Percentiles rank a stretch among this genome's conserved stretches.
Evolutionary conservation across 2,113 vertebrate species (phyloP).

Genomic region (Brachyhypopomus occidentalis): DNA sequence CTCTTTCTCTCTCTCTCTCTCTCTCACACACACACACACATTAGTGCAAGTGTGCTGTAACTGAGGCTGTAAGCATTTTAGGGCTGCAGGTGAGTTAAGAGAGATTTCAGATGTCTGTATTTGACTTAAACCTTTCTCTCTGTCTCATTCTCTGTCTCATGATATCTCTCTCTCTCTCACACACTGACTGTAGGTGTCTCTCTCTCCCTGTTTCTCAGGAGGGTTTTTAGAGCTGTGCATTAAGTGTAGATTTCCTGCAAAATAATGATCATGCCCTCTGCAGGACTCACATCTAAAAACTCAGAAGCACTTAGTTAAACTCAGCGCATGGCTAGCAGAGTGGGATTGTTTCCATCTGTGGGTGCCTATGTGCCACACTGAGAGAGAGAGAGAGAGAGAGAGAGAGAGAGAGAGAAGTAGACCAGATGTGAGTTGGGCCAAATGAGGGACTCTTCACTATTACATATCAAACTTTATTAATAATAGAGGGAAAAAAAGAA

Average conservation of each 20-base stretch:
- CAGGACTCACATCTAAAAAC: constrained; percentile 46
- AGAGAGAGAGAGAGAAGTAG: neutral
- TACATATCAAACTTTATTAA: constrained; percentile 20
- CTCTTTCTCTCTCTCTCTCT: neutral
- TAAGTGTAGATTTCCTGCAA: constrained; percentile 79
- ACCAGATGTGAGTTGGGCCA: neutral
- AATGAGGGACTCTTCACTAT: constrained; percentile 19
- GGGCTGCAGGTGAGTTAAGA: constrained; percentile 68
- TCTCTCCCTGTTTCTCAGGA: constrained; percentile 60
- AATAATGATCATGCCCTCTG: constrained; percentile 68
- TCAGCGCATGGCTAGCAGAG: constrained; percentile 63
- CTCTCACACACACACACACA: constrained; percentile 32
- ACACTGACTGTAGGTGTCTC: constrained; percentile 42
- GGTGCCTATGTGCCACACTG: neutral
- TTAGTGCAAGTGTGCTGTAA: constrained; percentile 22
- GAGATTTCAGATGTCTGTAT: constrained; percentile 65
- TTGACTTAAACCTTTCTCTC: constrained; percentile 58
- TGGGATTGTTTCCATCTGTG: constrained; percentile 74
- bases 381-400: neutral
- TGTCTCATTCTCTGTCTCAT: neutral
- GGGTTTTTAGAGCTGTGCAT: constrained; percentile 68
- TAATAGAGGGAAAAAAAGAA: neutral
- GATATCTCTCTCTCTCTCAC: constrained; percentile 26
- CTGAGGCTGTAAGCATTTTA: constrained; percentile 39
- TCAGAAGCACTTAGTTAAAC: constrained; percentile 61